These are phyloP conservation scores for Drosophila tsacasi DNA, from an alignment of 1,140 invertebrate genomes.

Conservation along the genomic window DNA sequence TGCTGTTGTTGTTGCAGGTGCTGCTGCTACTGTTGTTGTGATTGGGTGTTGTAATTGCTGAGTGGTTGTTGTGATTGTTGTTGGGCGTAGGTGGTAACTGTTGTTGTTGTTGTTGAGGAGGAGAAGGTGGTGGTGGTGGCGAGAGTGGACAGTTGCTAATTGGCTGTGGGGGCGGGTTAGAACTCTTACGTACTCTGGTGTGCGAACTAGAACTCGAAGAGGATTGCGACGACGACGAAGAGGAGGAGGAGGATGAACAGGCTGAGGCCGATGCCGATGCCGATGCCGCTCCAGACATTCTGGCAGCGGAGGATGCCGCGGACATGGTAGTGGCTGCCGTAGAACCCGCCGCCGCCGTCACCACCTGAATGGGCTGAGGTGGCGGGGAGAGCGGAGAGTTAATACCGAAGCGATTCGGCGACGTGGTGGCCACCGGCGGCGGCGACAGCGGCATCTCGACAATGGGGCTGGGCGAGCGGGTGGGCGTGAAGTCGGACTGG, in stretches of 20 bases:
- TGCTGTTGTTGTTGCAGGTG: constrained; percentile 53
- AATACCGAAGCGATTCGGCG: constrained; percentile 46
- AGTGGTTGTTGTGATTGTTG: constrained; percentile 48
- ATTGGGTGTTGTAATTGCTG: constrained; percentile 47
- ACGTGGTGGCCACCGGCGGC: constrained; percentile 72
- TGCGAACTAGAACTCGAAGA: constrained; percentile 67
- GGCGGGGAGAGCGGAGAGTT: constrained; percentile 72
- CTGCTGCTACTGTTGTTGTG: constrained; percentile 46
- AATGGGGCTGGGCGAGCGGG: constrained; percentile 82
- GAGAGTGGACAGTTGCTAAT: constrained; percentile 58
- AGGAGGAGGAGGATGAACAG: constrained; percentile 47
- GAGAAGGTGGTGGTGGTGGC: constrained; percentile 29
- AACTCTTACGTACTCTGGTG: constrained; percentile 82
- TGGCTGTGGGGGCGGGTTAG: constrained; percentile 77
- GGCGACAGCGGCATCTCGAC: constrained; percentile 84
- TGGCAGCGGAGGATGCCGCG: constrained; percentile 67
- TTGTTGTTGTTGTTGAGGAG: constrained; percentile 35
- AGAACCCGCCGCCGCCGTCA: constrained; percentile 32
- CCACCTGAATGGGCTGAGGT: constrained; percentile 78
- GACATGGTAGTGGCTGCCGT: constrained; percentile 46
- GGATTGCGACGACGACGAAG: constrained; percentile 65
- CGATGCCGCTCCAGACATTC: constrained; percentile 50
- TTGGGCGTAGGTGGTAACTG: constrained; percentile 27
- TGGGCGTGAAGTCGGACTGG: constrained; percentile 84
- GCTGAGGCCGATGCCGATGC: constrained; percentile 18